Evolutionary conservation across 2,113 vertebrate genomes (phyloP), one percentile per base, ranked within the genome.

Genomic region (Dasyornis broadbenti): DNA sequence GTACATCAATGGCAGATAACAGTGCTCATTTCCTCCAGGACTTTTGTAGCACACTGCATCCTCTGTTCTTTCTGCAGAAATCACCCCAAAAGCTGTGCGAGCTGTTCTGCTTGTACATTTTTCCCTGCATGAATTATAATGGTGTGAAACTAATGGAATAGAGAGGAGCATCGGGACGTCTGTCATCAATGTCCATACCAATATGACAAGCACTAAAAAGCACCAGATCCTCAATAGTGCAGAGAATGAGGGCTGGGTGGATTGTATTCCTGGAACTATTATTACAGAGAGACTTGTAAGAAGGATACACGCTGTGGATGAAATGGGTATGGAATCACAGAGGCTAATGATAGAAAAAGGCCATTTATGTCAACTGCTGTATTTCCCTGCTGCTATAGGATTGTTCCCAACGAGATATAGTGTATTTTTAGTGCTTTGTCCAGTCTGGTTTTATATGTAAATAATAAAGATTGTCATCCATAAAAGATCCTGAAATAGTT

Each of bases 241-340:
- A 92, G 83, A 84, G 86, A 94, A 95, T 3, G 9, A 94, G 63
- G 11, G 1, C 81, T 86, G 81, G 83, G 81, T 89, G 83, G 65
- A 61, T 94, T 92, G 94, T 95, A 95, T 94, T 95, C 95, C 89
- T 95, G 91, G 77, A 86, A 69, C 91, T 95, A 94, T 97, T 97
- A 95, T 95, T 95, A 56, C 72, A 85, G 94, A 94, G 42, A 77
- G 31, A 82, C 89, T 92, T 96, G 92, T 65, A 89, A 95, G 95
- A 89, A 78, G 89, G 89, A 57, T 85, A 57, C 96, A 96, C 28
- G 91, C 96, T 97, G 96, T 73, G 94, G 89, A 84, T 91, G 59
- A 95, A 95, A 94, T 96, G 52, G 86, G 80, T 61, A 87, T 63
- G 95, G 92, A 93, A 95, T 95, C 80, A 79, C 63, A 91, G 90